Evolutionary conservation across 1,140 invertebrate species (phyloP).

Genomic region (Harpegnathos saltator): DNA sequence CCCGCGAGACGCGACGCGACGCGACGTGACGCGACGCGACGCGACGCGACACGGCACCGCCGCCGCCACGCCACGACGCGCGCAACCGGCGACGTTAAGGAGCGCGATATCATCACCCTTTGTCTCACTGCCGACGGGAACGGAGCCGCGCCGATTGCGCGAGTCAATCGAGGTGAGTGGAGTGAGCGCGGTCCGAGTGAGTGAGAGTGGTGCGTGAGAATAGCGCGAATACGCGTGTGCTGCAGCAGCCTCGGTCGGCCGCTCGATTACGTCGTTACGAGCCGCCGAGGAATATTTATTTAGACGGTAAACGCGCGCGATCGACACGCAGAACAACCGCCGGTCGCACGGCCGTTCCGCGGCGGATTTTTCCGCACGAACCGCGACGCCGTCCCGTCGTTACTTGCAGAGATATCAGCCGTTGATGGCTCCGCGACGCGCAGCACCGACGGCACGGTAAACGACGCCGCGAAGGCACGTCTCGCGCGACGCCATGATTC

Average conservation of each 20-base stretch:
- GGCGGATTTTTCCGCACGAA: constrained; percentile 1
- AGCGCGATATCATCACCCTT: constrained; percentile 50
- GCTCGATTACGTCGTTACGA: too few species aligned
- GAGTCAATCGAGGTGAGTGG: too few species aligned
- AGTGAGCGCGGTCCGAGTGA: constrained; percentile 23
- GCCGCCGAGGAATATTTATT: constrained; percentile 5
- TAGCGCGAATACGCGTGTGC: background rate
- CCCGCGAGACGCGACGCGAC: constrained; percentile 15
- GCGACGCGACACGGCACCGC: too few species aligned
- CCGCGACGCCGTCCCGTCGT: background rate
- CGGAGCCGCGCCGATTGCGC: background rate
- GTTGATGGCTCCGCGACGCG: background rate
- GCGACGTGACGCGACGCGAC: constrained; percentile 9
- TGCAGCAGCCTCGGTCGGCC: too few species aligned
- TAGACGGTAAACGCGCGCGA: constrained; percentile 28
- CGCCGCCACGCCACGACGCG: constrained; percentile 46
- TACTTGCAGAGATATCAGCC: constrained; percentile 52
- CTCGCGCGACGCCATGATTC: constrained; percentile 47
- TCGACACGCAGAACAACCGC: background rate
- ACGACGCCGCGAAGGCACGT: constrained; percentile 16
- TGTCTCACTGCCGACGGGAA: background rate
- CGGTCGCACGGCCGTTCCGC: background rate
- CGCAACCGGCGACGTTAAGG: constrained; percentile 22
- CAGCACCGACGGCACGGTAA: background rate
- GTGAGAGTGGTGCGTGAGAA: constrained; percentile 18